Base-by-base conservation (phyloP, 2,797 vertebrate genomes). In the Atherinosoma microstoma region DNA sequence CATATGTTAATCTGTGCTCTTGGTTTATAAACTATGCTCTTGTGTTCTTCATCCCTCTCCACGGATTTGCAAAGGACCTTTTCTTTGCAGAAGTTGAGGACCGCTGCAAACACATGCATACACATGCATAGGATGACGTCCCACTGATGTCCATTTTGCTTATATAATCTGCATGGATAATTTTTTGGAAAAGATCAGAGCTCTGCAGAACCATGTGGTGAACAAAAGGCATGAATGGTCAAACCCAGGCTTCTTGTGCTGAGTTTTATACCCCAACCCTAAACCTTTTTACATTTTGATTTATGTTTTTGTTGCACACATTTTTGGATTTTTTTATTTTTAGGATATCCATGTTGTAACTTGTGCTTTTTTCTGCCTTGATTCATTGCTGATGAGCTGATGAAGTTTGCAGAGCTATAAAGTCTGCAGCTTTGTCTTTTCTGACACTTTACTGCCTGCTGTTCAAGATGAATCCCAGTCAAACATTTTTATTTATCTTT, bases 321-420 rank as follows among this genome's bases (percentile, higher is more conserved):
- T 24, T 16, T 72, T 20, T 45, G 35, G 61, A 70, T 70, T 72
- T 67, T 13, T 34, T 74, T 40, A 10, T 32, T 45, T 42, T 42
- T 0, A 2, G 40, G 5, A 15, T 70, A 57, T 58, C 64, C 49
- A 22, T 27, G 24, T 53, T 49, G n/a, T 22, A 35, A 3, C 32
- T 32, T 61, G 3, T 59, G 42, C 45, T 63, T 45, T 29, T 18
- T 53, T 27, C 67, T 56, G 70, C 15, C n/a, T 40, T 59, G 58
- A 69, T 76, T 68, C 30, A 58, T 3, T 53, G 22, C 0, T 59
- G 59, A 58, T 42, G 36, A 65, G 61, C 60, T 64, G 54, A 47
- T 66, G 42, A 30, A 36, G 24, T 67, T 64, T 60, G 66, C 69
- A 45, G 35, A 34, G 18, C 51, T 45, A 20, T 20, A 77, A 70